A percentile compares a stretch with the other conserved stretches of the same genome.
These are phyloP conservation scores for Caenorhabditis brenneri DNA, from an alignment of 1,140 invertebrate genomes.

Conservation along the genomic window DNA sequence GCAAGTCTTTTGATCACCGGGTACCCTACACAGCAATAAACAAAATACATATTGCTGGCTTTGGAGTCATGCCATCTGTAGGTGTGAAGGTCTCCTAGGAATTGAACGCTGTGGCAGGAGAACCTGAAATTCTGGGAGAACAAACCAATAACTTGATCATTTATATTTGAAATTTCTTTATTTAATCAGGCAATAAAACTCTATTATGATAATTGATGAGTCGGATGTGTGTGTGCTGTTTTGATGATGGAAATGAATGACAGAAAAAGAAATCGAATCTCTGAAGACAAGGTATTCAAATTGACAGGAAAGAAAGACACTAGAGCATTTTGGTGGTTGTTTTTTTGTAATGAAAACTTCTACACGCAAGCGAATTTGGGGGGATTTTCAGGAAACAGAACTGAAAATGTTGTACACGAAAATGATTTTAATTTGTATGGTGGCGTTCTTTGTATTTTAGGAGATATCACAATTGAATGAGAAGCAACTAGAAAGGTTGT, in stretches of 20 bases:
- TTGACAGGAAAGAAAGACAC: background rate
- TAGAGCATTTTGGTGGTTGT: conserved; percentile 11
- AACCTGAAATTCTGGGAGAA: conserved; percentile 56
- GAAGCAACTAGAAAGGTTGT: background rate
- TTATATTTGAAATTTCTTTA: conserved; percentile 13
- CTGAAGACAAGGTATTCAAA: background rate
- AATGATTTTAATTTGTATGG: background rate
- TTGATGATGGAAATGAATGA: background rate
- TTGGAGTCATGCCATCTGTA: too few relatives aligned
- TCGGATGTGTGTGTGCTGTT: background rate
- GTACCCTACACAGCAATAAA: too few relatives aligned
- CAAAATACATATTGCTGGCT: too few relatives aligned
- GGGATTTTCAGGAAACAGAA: background rate
- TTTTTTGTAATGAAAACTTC: background rate
- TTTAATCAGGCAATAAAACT: background rate
- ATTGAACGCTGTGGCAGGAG: conserved; percentile 73
- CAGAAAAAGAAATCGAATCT: background rate
- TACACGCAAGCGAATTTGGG: conserved; percentile 31
- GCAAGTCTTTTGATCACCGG: too few relatives aligned
- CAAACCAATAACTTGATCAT: background rate
- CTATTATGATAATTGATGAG: background rate
- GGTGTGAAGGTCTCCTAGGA: too few relatives aligned
- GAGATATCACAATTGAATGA: conserved; percentile 8
- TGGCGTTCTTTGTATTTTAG: background rate
- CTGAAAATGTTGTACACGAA: conserved; percentile 15